Base-by-base conservation (phyloP, 2,888 invertebrate genomes). In the Rapana venosa region DNA sequence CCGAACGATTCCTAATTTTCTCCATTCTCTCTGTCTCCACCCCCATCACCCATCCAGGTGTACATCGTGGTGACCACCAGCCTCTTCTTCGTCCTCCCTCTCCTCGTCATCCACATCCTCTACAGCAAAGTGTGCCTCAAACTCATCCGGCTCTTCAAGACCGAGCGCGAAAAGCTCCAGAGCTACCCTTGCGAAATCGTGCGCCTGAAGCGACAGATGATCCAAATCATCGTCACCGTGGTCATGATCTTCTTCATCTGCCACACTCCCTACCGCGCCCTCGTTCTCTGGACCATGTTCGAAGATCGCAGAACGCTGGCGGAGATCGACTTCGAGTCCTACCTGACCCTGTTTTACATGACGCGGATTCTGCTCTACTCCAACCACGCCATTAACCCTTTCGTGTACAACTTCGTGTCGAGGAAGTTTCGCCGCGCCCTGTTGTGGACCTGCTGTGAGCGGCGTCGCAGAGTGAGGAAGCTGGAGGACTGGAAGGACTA, bases 41-140 rank as follows among this genome's bases (percentile, higher is more conserved):
- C 47, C 47, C 47, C 47, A 26, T 13, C 66, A 66, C 26, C 13
- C 26, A 0, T 8, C 20, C 90, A 88, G 61, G 90, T 88, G 87
- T 98, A 98, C 97, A 98, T 98, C 97, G 97, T 98, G 93, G 97
- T 97, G 56, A 98, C 97, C 94, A 98, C 98, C 94, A 97, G 97
- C 0, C 94, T 98, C 90, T 98, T 98, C 97, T 98, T 98, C 97
- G 97, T 98, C 94, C 96, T 98, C 83, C 98, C 98, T 0, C 97
- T 98, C 84, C 97, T 97, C 92, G 97, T 98, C 87, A 97, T 98
- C 66, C 97, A 98, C 56, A 97, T 98, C 58, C 97, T 98, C n/a
- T 98, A 98, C 96, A 97, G 98, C 36, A 90, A 90, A 83, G 92
- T 93, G 15, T 88, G 91, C 81, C 81, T 90, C 87, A 90, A 90